Base-by-base conservation (phyloP, 2,797 vertebrate species). In the Leuciscus waleckii region DNA sequence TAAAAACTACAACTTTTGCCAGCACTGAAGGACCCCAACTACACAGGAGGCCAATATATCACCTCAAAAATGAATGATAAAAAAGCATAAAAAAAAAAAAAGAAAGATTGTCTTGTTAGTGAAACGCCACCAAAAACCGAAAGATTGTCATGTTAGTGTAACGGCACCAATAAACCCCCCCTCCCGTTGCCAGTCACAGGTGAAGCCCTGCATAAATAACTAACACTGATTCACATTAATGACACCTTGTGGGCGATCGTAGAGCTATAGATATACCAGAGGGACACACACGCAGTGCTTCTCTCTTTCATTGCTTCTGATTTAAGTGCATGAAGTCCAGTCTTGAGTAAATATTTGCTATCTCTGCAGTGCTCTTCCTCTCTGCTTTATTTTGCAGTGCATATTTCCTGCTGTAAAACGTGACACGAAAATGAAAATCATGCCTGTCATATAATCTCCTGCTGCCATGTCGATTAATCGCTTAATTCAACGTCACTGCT, bases 301-400 rank as follows among this genome's bases (percentile, higher is more conserved):
- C 95, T 96, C 92, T 92, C 93, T 97, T 95, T 95, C 97, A 97
- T 98, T 97, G 96, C 96, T 98, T 96, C 95, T 96, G 94, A 96
- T 96, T 90, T 97, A 88, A 96, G 95, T 98, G 98, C 98, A 99
- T 99, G 98, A 98, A 96, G 95, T 96, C 94, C 93, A 96, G 96
- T 96, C 96, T 97, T 94, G 95, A 95, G 94, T 97, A 95, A 95
- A 95, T 96, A 95, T 95, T 96, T 96, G 95, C 95, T 95, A 95
- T 96, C 89, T 95, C 95, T 93, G 90, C 93, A 94, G 94, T 93
- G 88, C 93, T 92, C n/a, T 81, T 78, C 91, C 92, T 94, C 92
- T 95, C 89, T 94, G 93, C 94, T 94, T 95, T 95, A 93, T 95
- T 95, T 95, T 95, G 96, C 97, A 95, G 94, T 94, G 97, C 96